These are phyloP conservation scores for Prietella phreatophila DNA, from an alignment of 2,113 vertebrate species.

Conservation along the genomic window DNA sequence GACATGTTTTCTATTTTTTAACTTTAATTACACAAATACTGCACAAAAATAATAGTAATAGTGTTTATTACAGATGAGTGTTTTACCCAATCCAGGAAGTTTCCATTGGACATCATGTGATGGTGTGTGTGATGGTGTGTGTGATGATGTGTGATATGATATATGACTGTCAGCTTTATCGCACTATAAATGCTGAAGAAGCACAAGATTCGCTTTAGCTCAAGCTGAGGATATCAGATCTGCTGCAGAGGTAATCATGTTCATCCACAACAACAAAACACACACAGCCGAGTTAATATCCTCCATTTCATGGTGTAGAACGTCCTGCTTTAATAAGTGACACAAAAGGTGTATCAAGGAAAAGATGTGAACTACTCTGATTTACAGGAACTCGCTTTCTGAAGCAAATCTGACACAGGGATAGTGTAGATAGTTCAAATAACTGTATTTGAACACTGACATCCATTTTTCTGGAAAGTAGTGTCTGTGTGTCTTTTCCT, in stretches of 20 bases:
- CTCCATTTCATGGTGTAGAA: too few species aligned
- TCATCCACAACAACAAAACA: background rate
- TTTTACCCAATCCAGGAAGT: conserved; percentile 28
- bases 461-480: background rate
- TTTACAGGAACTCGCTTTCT: background rate
- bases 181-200: background rate
- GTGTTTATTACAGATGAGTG: background rate
- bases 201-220: background rate
- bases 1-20: background rate
- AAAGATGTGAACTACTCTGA: background rate
- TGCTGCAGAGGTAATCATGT: conserved; percentile 4
- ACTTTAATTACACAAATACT: background rate
- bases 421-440: background rate
- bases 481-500: background rate
- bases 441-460: background rate
- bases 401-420: background rate
- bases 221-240: background rate
- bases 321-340: background rate
- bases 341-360: background rate
- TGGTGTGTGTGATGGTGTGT: background rate
- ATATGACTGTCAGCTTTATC: conserved; percentile 4
- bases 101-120: background rate
- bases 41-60: background rate
- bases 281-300: background rate
- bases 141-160: background rate